Percentiles rank a stretch among this genome's conserved stretches.
Evolutionary conservation across 2,797 vertebrate species (phyloP).

Genomic region (Myotis findleyi): DNA sequence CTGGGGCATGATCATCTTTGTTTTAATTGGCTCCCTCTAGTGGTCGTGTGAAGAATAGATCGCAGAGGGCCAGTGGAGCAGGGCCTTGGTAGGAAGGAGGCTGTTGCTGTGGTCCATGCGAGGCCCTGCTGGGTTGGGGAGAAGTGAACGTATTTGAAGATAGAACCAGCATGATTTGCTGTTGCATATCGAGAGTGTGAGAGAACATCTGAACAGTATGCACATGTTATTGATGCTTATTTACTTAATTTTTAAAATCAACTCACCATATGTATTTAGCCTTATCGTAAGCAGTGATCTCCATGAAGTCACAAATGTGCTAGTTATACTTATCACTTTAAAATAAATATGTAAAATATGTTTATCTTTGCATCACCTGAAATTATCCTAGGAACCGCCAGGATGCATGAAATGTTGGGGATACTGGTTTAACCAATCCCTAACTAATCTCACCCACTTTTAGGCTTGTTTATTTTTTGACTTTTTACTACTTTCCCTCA

Average conservation of each 20-base stretch:
- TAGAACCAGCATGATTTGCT: background rate
- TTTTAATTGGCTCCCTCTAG: slow-evolving; percentile 46
- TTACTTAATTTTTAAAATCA: background rate
- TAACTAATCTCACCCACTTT: slow-evolving; percentile 24
- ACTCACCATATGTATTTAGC: background rate
- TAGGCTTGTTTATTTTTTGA: background rate
- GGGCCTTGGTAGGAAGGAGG: background rate
- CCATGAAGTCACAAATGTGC: background rate
- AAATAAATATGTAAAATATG: background rate
- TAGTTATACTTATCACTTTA: background rate
- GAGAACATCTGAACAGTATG: background rate
- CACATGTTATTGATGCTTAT: background rate
- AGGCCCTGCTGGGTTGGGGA: background rate
- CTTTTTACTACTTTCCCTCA: background rate
- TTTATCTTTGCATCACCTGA: background rate
- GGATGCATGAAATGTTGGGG: background rate
- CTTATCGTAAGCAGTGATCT: background rate
- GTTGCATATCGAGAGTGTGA: background rate
- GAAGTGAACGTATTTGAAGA: background rate
- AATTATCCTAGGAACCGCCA: background rate
- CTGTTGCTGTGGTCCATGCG: background rate
- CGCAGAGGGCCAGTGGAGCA: background rate
- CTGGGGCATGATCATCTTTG: background rate
- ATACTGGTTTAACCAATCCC: background rate
- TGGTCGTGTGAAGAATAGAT: background rate